A percentile compares a stretch with the other conserved stretches of the same genome.
Conservation (phyloP, 1,140 invertebrate species). For the Drosophila kurseongensis region DNA sequence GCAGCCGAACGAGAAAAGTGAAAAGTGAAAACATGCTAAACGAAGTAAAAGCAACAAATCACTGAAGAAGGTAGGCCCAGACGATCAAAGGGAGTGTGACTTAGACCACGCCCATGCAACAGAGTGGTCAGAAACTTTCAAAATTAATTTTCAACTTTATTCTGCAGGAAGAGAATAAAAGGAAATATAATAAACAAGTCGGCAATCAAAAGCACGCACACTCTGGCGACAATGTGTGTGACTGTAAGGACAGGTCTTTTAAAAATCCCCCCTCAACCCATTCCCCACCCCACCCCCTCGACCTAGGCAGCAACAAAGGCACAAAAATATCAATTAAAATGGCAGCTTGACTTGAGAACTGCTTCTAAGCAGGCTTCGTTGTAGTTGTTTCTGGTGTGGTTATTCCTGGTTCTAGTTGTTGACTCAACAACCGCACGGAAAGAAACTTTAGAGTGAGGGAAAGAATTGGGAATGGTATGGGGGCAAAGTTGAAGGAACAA, state of each 20-base stretch:
- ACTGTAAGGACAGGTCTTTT: slow-evolving; percentile 16
- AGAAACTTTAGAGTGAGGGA: slow-evolving; percentile 54
- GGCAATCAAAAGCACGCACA: slow-evolving; percentile 73
- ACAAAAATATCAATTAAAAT: slow-evolving; percentile 79
- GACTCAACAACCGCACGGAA: slow-evolving; percentile 49
- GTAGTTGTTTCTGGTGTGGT: slow-evolving; percentile 26
- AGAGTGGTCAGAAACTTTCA: slow-evolving; percentile 73
- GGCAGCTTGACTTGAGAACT: slow-evolving; percentile 69
- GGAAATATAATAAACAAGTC: slow-evolving; percentile 72
- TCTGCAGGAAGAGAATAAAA: slow-evolving; percentile 45
- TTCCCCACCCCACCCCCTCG: not conserved
- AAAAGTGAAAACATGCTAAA: slow-evolving; percentile 46
- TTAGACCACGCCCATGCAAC: slow-evolving; percentile 16
- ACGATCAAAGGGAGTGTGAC: slow-evolving; percentile 2
- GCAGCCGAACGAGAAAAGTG: slow-evolving; percentile 32
- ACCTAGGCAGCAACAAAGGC: slow-evolving; percentile 20
- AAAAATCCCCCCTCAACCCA: not conserved
- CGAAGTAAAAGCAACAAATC: slow-evolving; percentile 59
- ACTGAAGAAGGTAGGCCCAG: slow-evolving; percentile 49
- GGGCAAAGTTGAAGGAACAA: slow-evolving; percentile 47
- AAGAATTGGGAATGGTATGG: slow-evolving; percentile 28
- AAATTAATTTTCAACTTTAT: slow-evolving; percentile 79
- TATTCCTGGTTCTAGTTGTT: slow-evolving; percentile 49
- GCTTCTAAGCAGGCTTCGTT: slow-evolving; percentile 51
- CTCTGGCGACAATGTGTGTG: slow-evolving; percentile 51